phyloP scores from a whole-genome alignment of 23 tunicate species.

The Ciona savignyi region DNA sequence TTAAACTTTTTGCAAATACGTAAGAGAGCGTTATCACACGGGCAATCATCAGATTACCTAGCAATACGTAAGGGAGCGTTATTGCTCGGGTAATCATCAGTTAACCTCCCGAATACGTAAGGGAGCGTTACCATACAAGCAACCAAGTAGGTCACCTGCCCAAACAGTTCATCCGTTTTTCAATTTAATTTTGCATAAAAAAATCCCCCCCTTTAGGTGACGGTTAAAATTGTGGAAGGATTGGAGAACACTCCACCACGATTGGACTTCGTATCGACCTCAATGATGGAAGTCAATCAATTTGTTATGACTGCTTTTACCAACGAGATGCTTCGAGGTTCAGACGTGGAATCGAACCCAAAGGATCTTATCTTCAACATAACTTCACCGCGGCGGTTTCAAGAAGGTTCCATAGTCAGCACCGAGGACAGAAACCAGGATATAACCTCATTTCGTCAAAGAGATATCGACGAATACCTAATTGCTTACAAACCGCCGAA shows the following conservation, averaged over 20 bases:
- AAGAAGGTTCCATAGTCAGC: conserved; percentile 74
- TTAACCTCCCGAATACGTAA: too few species aligned
- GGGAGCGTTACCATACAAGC: too few species aligned
- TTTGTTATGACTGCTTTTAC: conserved; percentile 95
- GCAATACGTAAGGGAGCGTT: too few species aligned
- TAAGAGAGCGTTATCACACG: too few species aligned
- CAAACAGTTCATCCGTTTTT: too few species aligned
- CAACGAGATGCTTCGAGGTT: conserved; percentile 58
- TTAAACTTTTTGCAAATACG: too few species aligned
- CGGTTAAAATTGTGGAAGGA: conserved; percentile 65
- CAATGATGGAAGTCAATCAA: conserved; percentile 85
- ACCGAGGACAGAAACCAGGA: conserved; percentile 83
- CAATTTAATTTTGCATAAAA: too few species aligned
- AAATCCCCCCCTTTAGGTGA: conserved; percentile 37
- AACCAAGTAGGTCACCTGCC: too few species aligned
- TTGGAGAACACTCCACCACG: conserved; percentile 74
- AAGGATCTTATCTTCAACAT: conserved; percentile 80
- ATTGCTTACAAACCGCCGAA: conserved; percentile 97
- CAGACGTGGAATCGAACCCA: conserved; percentile 76
- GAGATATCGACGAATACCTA: conserved; percentile 57
- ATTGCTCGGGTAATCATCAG: too few species aligned
- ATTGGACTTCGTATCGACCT: conserved; percentile 32
- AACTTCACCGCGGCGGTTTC: conserved; percentile 46
- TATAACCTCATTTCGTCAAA: conserved; percentile 75
- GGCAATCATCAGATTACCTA: too few species aligned